A percentile compares a stretch with the other conserved stretches of the same genome.
Conservation (phyloP, 2,888 invertebrate genomes). For the Apodemia mormo region DNA sequence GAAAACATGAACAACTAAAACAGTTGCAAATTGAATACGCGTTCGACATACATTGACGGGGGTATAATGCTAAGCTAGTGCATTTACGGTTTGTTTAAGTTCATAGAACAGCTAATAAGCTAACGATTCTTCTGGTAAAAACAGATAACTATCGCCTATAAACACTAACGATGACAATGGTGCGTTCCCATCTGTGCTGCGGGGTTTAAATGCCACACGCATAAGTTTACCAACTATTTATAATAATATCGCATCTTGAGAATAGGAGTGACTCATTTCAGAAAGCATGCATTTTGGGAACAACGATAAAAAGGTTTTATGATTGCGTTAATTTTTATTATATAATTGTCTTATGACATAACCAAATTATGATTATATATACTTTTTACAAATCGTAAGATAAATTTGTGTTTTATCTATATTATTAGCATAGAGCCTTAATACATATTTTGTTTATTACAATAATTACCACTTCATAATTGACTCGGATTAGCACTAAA, state of each 20-base stretch:
- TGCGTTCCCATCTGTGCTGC: too few species aligned
- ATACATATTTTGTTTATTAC: not conserved
- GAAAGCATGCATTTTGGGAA: not conserved
- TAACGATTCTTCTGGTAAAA: too few species aligned
- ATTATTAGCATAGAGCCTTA: not conserved
- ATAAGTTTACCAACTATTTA: too few species aligned
- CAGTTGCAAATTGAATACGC: too few species aligned
- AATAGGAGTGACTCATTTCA: not conserved
- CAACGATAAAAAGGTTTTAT: not conserved
- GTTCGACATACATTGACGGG: too few species aligned
- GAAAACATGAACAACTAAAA: too few species aligned
- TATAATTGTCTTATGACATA: not conserved
- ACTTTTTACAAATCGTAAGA: not conserved
- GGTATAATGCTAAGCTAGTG: too few species aligned
- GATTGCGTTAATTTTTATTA: not conserved
- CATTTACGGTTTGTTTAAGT: too few species aligned
- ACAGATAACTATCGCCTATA: too few species aligned
- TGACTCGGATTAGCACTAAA: not conserved
- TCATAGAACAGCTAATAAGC: too few species aligned
- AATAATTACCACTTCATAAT: not conserved
- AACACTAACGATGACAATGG: too few species aligned
- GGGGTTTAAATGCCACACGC: too few species aligned
- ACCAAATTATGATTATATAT: not conserved
- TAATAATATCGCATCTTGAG: not conserved
- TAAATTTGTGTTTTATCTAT: not conserved